Percentiles rank a stretch among this genome's conserved stretches.
These are phyloP conservation scores for Enteromius thamalakanensis DNA, from an alignment of 2,797 vertebrate genomes.

Conservation along the genomic window DNA sequence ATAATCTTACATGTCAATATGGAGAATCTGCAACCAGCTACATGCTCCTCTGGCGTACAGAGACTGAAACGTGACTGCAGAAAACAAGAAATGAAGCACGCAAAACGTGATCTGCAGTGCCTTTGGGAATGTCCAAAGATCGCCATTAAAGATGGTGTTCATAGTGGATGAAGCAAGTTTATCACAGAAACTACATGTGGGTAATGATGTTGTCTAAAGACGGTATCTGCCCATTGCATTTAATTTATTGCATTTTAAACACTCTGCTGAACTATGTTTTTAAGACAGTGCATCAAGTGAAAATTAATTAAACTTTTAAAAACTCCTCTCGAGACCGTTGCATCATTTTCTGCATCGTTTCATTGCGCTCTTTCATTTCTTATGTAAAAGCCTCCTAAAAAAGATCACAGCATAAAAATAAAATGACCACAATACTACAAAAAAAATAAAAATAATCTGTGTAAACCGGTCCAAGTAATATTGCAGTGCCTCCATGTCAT, in stretches of 20 bases:
- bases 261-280: background rate
- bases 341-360: background rate
- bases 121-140: slow-evolving; percentile 6
- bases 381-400: background rate
- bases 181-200: background rate
- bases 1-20: slow-evolving; percentile 42
- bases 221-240: background rate
- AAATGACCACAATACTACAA: background rate
- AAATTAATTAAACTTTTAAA: background rate
- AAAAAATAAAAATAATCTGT: background rate
- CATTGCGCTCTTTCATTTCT: background rate
- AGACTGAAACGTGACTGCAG: slow-evolving; percentile 25
- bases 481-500: background rate
- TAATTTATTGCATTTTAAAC: background rate
- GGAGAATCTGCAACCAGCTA: slow-evolving; percentile 18
- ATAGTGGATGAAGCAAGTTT: background rate
- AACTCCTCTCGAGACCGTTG: background rate
- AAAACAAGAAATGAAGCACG: background rate
- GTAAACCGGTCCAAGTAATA: background rate
- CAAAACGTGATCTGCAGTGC: slow-evolving; percentile 4
- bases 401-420: background rate
- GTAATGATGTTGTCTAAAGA: background rate
- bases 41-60: background rate
- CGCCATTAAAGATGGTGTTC: background rate
- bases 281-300: background rate